Percentiles rank a stretch among this genome's conserved stretches.
phyloP scores from a whole-genome alignment of 2,888 invertebrate species.

The Mactromeris polynyma region DNA sequence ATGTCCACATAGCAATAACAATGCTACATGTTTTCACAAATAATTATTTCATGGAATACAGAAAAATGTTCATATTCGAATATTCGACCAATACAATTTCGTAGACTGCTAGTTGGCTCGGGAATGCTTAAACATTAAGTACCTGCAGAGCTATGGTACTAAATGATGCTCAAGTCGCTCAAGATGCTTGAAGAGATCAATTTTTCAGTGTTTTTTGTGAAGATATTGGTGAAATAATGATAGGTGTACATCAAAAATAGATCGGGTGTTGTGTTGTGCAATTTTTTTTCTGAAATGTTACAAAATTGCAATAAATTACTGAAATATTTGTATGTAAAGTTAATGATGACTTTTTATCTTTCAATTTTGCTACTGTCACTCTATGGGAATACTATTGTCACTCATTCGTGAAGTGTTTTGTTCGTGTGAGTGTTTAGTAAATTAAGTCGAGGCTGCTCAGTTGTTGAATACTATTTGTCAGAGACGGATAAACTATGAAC shows the following conservation, averaged over 20 bases:
- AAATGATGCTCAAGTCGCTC: not conserved
- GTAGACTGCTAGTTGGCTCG: not conserved
- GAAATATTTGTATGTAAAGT: not conserved
- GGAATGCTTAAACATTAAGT: not conserved
- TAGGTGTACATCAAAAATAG: not conserved
- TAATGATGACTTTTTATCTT: not conserved
- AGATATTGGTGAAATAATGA: no score
- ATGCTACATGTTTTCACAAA: not conserved
- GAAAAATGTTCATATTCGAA: not conserved
- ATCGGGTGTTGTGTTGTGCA: not conserved
- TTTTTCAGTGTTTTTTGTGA: not conserved
- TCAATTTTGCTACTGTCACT: not conserved
- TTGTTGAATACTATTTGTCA: not conserved
- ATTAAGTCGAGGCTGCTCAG: not conserved
- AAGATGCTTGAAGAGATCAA: not conserved
- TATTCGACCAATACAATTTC: not conserved
- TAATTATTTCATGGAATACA: not conserved
- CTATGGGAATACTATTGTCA: not conserved
- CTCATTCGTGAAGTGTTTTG: not conserved
- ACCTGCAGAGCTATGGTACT: not conserved
- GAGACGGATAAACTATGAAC: not conserved
- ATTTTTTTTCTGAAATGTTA: no score
- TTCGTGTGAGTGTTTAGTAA: not conserved
- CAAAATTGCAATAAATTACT: not conserved
- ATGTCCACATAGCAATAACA: not conserved